A percentile compares a stretch with the other conserved stretches of the same genome.
phyloP scores from a whole-genome alignment of 2,797 vertebrate species.

The Sebastes reedi region DNA sequence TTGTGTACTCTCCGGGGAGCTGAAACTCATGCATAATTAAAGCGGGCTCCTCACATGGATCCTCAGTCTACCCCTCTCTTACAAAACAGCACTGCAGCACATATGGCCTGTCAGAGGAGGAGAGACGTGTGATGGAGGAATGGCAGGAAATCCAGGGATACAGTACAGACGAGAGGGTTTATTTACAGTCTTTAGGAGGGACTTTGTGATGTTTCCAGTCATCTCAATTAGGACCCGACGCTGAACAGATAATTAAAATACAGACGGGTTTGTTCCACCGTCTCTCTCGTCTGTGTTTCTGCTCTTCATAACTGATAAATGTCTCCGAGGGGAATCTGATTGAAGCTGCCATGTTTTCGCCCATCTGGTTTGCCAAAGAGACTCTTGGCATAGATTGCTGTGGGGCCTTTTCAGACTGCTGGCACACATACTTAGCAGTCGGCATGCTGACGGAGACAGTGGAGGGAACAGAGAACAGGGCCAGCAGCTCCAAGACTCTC shows the following conservation, averaged over 20 bases:
- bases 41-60: slow-evolving; percentile 74
- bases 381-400: slow-evolving; percentile 69
- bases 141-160: neutral
- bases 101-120: slow-evolving; percentile 57
- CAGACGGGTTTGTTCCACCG: slow-evolving; percentile 16
- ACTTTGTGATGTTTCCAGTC: slow-evolving; percentile 21
- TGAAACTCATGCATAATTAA: slow-evolving; percentile 86
- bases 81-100: slow-evolving; percentile 73
- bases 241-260: slow-evolving; percentile 38
- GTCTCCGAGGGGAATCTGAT: slow-evolving; percentile 53
- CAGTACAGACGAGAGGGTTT: neutral
- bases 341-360: slow-evolving; percentile 64
- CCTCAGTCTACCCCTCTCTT: slow-evolving; percentile 59
- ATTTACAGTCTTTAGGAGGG: neutral
- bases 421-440: slow-evolving; percentile 61
- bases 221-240: slow-evolving; percentile 15
- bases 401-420: slow-evolving; percentile 74
- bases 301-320: slow-evolving; percentile 56
- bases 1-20: slow-evolving; percentile 80
- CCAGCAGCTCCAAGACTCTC: slow-evolving; percentile 28
- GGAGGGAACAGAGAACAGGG: slow-evolving; percentile 43
- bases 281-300: slow-evolving; percentile 14
- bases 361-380: slow-evolving; percentile 72
- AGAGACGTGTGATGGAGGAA: slow-evolving; percentile 23
- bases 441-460: slow-evolving; percentile 65